Percentiles rank a stretch among this genome's conserved stretches.
phyloP scores from a whole-genome alignment of 2,797 vertebrate species.

The Tympanoctomys barrerae region DNA sequence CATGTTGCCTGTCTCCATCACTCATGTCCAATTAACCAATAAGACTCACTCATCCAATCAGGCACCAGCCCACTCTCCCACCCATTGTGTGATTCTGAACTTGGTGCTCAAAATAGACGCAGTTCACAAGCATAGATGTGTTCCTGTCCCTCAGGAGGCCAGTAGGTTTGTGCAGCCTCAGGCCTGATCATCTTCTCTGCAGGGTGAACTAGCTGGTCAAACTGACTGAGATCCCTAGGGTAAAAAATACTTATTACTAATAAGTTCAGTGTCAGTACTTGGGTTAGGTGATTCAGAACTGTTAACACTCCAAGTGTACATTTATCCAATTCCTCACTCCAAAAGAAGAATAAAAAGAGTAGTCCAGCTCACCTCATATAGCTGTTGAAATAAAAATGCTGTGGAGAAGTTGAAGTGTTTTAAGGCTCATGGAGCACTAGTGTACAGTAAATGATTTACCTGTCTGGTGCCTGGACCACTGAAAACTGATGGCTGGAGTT shows the following conservation, averaged over 20 bases:
- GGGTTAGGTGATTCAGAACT: not conserved
- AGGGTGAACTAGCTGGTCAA: not conserved
- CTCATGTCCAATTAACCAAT: not conserved
- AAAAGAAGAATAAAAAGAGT: constrained; percentile 28
- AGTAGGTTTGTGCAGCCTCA: not conserved
- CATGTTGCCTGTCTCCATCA: not conserved
- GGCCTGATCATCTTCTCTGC: not conserved
- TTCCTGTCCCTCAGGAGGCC: not conserved
- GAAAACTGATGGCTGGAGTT: not conserved
- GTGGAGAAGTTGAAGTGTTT: not conserved
- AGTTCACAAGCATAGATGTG: not conserved
- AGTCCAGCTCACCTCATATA: not conserved
- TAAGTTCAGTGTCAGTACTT: constrained; percentile 44
- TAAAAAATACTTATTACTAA: constrained; percentile 37
- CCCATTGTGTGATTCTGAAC: not conserved
- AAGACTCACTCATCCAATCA: not conserved
- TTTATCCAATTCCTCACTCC: not conserved
- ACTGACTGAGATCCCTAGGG: not conserved
- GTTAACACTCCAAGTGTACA: not conserved
- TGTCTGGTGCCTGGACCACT: not conserved
- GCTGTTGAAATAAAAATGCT: not conserved
- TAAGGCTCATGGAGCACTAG: not conserved
- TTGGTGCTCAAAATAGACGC: not conserved
- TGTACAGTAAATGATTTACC: not conserved
- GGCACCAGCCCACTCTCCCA: not conserved